Evolutionary conservation across 2,888 invertebrate species (phyloP).

Genomic region (Neoascia interrupta): DNA sequence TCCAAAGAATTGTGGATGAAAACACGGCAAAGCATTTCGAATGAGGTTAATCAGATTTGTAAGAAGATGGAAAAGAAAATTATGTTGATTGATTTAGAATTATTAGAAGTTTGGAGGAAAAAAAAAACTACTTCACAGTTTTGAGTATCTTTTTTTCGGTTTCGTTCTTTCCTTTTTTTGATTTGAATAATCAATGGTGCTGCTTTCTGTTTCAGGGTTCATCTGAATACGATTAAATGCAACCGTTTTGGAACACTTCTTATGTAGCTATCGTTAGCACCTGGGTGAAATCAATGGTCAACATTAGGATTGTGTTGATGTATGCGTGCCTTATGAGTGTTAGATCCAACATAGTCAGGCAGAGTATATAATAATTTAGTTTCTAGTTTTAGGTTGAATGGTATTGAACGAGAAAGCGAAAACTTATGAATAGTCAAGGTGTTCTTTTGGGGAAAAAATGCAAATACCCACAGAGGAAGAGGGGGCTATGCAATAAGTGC

Average conservation of each 20-base stretch:
- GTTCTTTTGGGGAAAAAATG: constrained; percentile 1
- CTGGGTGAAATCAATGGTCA: constrained; percentile 38
- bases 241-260: constrained; percentile 25
- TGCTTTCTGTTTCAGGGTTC: constrained; percentile 41
- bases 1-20: constrained; percentile 6
- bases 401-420: constrained; percentile 36
- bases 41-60: constrained; percentile 49
- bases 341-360: neutral
- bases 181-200: constrained; percentile 6
- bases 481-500: no score
- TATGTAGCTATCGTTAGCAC: neutral
- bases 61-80: constrained; percentile 39
- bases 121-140: neutral
- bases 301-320: no score
- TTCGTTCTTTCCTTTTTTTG: neutral
- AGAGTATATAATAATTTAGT: neutral
- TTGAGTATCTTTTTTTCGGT: no score
- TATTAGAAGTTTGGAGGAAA: constrained; percentile 7
- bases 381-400: constrained; percentile 7
- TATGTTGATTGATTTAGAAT: constrained; percentile 41
- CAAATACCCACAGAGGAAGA: constrained; percentile 1
- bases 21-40: constrained; percentile 12
- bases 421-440: constrained; percentile 22
- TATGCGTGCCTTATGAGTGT: no score
- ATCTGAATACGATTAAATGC: constrained; percentile 37